Base-by-base conservation (phyloP, 1,140 invertebrate genomes). In the Heliothis virescens region DNA sequence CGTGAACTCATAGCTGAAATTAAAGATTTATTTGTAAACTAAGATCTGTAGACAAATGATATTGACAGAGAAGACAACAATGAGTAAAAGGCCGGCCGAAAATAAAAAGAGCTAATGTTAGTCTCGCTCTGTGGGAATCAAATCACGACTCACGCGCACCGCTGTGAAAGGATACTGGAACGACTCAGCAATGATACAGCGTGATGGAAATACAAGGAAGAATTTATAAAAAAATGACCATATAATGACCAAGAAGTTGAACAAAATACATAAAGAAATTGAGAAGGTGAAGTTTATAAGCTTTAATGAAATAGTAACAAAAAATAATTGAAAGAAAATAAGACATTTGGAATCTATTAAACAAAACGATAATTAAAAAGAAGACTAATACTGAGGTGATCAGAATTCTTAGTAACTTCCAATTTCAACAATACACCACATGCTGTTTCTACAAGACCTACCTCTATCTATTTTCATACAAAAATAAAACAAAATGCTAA, bases 141-240 rank as follows among this genome's bases (percentile, higher is more conserved):
- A 94, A 94, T 93, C 93, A 92, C 91, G 92, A 90, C 89, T 91
- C 91, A 92, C 87, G 89, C 89, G 87, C 89, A 88, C 79, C 85
- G 81, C 89, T 86, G 86, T 91, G 87, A 90, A 89, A 92, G 88
- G 90, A 88, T 84, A 85, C 85, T 73, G 83, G 86, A 82, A 88
- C 86, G 60, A 65, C 79, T 83, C 50, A 41, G 29, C 29, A 82
- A 29, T 47, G 83, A 85, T 89, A 91, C 83, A 91, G 88, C 13
- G 10, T 86, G 90, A 48, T 82, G 7, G 34, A 16, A 53, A 53
- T 59, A 63, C 21, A 53, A 1, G 26, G 26, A 13, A 41, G 2
- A 34, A 41, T 13, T 12, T 41, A 15, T n/a, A 5, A 3, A 41
- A 13, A 41, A 63, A 34, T 9, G 34, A n/a, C n/a, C 9, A 1